phyloP scores from a whole-genome alignment of 2,113 vertebrate genomes.

The Lagopus muta region DNA sequence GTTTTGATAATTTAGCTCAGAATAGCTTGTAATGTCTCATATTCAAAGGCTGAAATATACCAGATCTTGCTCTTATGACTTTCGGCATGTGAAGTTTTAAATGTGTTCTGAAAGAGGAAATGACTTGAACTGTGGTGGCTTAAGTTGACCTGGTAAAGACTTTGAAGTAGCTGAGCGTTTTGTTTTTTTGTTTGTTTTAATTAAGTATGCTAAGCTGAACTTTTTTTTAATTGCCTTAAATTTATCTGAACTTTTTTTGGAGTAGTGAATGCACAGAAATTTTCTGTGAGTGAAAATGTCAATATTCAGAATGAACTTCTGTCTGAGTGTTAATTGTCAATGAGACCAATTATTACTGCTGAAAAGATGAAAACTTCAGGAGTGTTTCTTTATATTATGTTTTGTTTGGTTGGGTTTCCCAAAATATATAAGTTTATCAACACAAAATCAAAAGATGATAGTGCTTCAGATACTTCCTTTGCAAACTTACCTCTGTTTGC shows the following conservation, averaged over 20 bases:
- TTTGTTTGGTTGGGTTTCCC: not conserved
- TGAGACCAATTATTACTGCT: not conserved
- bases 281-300: not conserved
- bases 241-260: not conserved
- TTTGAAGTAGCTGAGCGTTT: slow-evolving; percentile 27
- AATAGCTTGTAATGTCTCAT: slow-evolving; percentile 4
- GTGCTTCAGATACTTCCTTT: not conserved
- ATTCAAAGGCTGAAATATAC: slow-evolving; percentile 18
- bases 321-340: not conserved
- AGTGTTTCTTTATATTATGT: not conserved
- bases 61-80: slow-evolving; percentile 42
- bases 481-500: not conserved
- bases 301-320: not conserved
- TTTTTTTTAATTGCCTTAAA: slow-evolving; percentile 21
- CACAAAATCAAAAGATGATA: not conserved
- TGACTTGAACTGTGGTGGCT: slow-evolving; percentile 5
- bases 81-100: slow-evolving; percentile 26
- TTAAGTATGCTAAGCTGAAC: not conserved
- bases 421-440: not conserved
- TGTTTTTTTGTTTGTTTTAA: not conserved
- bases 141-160: slow-evolving; percentile 13
- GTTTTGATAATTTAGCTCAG: slow-evolving; percentile 26
- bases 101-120: slow-evolving; percentile 11
- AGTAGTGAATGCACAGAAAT: not conserved
- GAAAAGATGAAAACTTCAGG: not conserved